Percentiles rank a stretch among this genome's conserved stretches.
These are phyloP conservation scores for Phocoena sinus DNA, from an alignment of 2,113 vertebrate species.

Conservation along the genomic window DNA sequence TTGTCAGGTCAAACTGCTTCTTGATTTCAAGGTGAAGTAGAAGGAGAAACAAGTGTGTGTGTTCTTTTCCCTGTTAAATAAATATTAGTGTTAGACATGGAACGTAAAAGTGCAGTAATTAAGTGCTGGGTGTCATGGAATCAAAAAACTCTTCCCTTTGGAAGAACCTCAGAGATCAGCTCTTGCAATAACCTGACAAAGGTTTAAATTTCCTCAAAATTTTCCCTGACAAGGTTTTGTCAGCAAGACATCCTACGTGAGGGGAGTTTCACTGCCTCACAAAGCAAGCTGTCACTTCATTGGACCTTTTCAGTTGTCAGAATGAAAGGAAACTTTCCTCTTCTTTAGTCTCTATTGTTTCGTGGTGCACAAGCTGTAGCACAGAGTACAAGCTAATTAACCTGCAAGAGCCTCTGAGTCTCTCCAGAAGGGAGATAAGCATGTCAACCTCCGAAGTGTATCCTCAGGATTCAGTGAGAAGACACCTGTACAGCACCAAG, in stretches of 20 bases:
- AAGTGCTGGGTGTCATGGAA: background rate
- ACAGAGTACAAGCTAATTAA: conserved; percentile 18
- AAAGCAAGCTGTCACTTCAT: background rate
- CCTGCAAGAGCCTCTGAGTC: background rate
- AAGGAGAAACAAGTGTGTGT: background rate
- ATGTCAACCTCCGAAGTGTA: background rate
- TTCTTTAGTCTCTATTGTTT: background rate
- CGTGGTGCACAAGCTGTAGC: background rate
- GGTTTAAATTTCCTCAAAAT: background rate
- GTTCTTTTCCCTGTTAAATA: background rate
- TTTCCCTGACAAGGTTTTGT: background rate
- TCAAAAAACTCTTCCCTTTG: background rate
- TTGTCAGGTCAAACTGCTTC: background rate
- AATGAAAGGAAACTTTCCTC: background rate
- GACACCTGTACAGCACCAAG: background rate
- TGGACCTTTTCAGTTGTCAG: background rate
- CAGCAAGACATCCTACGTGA: background rate
- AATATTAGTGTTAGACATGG: background rate
- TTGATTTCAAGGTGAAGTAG: background rate
- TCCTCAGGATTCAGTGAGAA: background rate
- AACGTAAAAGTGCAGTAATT: background rate
- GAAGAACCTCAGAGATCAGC: background rate
- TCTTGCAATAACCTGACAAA: background rate
- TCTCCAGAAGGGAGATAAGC: background rate
- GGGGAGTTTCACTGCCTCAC: background rate